phyloP scores from a whole-genome alignment of 2,797 vertebrate species.

The Tiaroga cobitis region DNA sequence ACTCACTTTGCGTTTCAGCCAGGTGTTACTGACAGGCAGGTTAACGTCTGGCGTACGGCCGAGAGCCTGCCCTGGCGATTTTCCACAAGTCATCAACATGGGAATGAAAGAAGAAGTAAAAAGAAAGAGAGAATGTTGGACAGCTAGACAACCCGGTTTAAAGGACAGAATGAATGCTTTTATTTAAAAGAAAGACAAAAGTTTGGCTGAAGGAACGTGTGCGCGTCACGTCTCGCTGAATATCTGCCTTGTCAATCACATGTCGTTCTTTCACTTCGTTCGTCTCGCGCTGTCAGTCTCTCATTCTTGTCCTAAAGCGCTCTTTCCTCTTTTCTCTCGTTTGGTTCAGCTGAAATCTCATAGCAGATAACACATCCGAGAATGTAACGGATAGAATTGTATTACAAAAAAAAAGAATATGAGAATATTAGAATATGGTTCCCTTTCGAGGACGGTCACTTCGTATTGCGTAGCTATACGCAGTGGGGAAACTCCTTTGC shows the following conservation, averaged over 20 bases:
- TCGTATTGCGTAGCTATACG: no score
- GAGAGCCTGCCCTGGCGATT: conserved; percentile 3
- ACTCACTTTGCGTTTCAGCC: not conserved
- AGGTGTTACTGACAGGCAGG: conserved; percentile 30
- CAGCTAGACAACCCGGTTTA: conserved; percentile 48
- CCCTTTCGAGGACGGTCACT: no score
- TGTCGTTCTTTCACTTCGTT: conserved; percentile 41
- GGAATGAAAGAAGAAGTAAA: not conserved
- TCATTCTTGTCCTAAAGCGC: conserved; percentile 21
- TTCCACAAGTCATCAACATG: conserved; percentile 15
- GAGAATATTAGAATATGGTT: no score
- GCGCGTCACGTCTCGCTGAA: conserved; percentile 45
- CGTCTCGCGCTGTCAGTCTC: conserved; percentile 53
- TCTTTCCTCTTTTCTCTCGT: conserved; percentile 18
- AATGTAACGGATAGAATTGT: not conserved
- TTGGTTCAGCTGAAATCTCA: not conserved
- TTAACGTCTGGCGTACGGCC: conserved; percentile 7
- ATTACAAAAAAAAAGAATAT: not conserved
- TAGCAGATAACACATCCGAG: not conserved
- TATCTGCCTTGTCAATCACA: conserved; percentile 50
- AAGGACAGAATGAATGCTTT: conserved; percentile 27
- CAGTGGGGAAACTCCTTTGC: no score
- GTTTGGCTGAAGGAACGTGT: not conserved
- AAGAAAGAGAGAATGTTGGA: conserved; percentile 31
- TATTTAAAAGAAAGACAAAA: conserved; percentile 16